Conservation (phyloP, 1,140 invertebrate genomes). For the Pseudomyrmex flavicornis region DNA sequence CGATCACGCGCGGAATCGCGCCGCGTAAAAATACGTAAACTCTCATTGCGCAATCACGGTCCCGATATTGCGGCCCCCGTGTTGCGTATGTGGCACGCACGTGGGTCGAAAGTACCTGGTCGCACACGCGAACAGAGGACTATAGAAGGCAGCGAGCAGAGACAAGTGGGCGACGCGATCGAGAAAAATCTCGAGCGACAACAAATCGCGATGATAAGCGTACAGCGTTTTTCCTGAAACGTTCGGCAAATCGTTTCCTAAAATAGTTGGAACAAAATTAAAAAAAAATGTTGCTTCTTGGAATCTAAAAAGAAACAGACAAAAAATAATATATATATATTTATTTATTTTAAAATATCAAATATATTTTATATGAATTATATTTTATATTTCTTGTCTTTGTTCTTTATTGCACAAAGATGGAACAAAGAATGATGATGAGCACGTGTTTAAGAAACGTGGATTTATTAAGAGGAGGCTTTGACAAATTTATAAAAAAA, state of each 20-base stretch:
- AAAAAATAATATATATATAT: too few relatives aligned
- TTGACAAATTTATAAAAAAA: too few relatives aligned
- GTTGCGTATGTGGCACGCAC: slow-evolving; percentile 60
- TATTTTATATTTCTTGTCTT: too few relatives aligned
- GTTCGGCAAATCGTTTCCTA: not conserved
- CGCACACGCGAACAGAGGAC: slow-evolving; percentile 6
- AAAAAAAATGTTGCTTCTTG: too few relatives aligned
- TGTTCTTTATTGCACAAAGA: too few relatives aligned
- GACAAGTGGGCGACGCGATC: slow-evolving; percentile 43
- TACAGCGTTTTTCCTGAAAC: not conserved
- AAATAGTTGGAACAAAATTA: too few relatives aligned
- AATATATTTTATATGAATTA: too few relatives aligned
- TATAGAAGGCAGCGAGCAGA: slow-evolving; percentile 52
- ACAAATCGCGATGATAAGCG: slow-evolving; percentile 20
- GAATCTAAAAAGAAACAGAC: too few relatives aligned
- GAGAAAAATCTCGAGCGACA: slow-evolving; percentile 31
- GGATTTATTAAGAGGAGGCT: too few relatives aligned
- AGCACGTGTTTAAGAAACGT: too few relatives aligned
- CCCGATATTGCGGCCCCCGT: slow-evolving; percentile 56
- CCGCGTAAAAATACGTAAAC: slow-evolving; percentile 53
- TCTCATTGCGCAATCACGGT: slow-evolving; percentile 44
- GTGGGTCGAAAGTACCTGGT: slow-evolving; percentile 52
- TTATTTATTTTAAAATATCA: too few relatives aligned
- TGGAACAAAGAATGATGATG: too few relatives aligned
- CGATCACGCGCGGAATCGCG: slow-evolving; percentile 7